Evolutionary conservation across 2,888 invertebrate species (phyloP).

Genomic region (Entomobrya multifasciata): DNA sequence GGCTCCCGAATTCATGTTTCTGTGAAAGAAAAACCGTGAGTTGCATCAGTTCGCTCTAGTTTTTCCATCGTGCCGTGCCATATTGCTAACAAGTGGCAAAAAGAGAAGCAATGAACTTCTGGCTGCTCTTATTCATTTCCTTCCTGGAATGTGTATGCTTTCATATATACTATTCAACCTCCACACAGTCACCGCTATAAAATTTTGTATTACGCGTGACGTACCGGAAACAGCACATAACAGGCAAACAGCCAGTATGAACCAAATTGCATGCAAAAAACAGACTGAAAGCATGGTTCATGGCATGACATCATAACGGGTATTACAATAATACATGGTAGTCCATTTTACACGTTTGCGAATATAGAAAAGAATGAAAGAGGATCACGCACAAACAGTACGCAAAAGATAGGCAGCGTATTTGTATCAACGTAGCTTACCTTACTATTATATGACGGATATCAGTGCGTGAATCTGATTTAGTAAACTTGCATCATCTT

Average conservation of each 20-base stretch:
- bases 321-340: background rate
- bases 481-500: too few species aligned
- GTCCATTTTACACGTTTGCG: too few species aligned
- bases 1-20: background rate
- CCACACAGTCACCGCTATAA: background rate
- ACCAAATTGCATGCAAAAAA: slow-evolving; percentile 16
- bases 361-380: background rate
- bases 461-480: too few species aligned
- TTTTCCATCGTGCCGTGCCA: background rate
- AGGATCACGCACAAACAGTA: background rate
- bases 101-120: slow-evolving; percentile 26
- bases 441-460: too few species aligned
- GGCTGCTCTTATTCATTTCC: slow-evolving; percentile 44
- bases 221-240: background rate
- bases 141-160: slow-evolving; percentile 20
- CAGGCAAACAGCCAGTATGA: slow-evolving; percentile 11
- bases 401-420: too few species aligned
- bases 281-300: slow-evolving; percentile 1
- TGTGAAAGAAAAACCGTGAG: slow-evolving; percentile 40
- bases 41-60: slow-evolving; percentile 55
- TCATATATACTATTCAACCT: too few species aligned
- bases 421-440: too few species aligned
- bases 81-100: slow-evolving; percentile 9
- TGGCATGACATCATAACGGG: background rate
- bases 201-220: background rate